Conservation (phyloP, 2,797 vertebrate species). For the Chaunax sp. region DNA sequence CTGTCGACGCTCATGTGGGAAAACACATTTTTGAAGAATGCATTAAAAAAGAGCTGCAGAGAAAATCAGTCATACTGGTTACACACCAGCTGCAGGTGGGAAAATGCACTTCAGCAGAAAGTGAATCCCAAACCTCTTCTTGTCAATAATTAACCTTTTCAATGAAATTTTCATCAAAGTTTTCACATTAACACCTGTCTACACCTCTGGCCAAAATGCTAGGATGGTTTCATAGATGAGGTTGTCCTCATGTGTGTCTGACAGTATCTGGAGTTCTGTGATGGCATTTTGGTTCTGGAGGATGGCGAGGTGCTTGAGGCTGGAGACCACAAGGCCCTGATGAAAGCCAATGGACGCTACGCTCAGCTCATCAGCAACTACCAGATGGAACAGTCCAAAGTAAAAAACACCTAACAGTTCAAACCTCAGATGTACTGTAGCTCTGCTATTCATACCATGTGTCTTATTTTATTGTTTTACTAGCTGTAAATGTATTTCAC, state of each 20-base stretch:
- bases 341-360: conserved; percentile 79
- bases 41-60: conserved; percentile 80
- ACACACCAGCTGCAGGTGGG: conserved; percentile 87
- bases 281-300: conserved; percentile 86
- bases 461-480: not conserved
- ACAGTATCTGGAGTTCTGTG: conserved; percentile 91
- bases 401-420: conserved; percentile 51
- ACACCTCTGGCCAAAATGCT: not conserved
- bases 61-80: conserved; percentile 83
- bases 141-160: too few relatives aligned
- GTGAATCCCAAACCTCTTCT: too few relatives aligned
- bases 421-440: not conserved
- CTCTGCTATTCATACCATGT: not conserved
- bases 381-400: conserved; percentile 76
- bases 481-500: not conserved
- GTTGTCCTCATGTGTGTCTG: not conserved
- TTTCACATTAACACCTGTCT: not conserved
- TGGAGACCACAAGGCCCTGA: conserved; percentile 82
- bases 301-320: conserved; percentile 83
- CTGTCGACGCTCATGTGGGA: conserved; percentile 84
- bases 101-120: not conserved
- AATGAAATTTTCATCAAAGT: not conserved
- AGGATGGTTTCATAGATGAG: not conserved
- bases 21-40: conserved; percentile 87
- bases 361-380: conserved; percentile 84